Percentiles rank a stretch among this genome's conserved stretches.
Evolutionary conservation across 92 coral and sea anemone species (phyloP).

Genomic region (Epizoanthus stellaris): DNA sequence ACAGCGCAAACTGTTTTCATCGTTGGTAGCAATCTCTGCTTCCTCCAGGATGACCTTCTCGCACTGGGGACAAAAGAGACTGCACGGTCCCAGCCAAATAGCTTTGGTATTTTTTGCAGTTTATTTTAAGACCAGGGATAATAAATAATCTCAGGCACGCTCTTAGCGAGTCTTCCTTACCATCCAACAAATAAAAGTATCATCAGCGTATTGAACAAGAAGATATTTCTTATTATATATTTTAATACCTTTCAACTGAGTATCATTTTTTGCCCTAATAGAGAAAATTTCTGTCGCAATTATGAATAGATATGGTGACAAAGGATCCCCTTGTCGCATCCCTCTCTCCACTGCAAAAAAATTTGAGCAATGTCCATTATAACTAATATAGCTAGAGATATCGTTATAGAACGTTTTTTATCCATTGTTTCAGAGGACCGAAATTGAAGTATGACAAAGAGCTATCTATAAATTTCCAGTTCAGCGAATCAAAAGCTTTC

Average conservation of each 20-base stretch:
- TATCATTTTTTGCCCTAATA: too few species aligned
- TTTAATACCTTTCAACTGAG: neutral
- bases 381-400: too few species aligned
- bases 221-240: neutral
- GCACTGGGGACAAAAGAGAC: slow-evolving; percentile 42
- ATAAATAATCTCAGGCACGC: neutral
- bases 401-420: too few species aligned
- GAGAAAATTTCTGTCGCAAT: too few species aligned
- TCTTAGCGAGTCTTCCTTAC: neutral
- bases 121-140: neutral
- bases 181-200: neutral
- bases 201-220: neutral
- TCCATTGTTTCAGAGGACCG: too few species aligned
- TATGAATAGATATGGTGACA: too few species aligned
- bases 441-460: too few species aligned
- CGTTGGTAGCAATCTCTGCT: slow-evolving; percentile 12
- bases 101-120: neutral
- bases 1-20: slow-evolving; percentile 42
- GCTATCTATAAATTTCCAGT: too few species aligned
- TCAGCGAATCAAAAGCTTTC: too few species aligned
- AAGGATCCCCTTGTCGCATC: too few species aligned
- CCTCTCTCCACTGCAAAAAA: too few species aligned
- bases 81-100: neutral
- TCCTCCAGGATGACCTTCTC: slow-evolving; percentile 33
- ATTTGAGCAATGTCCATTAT: too few species aligned